These are phyloP conservation scores for Pygoscelis antarcticus DNA, from an alignment of 2,113 vertebrate species.

Conservation along the genomic window DNA sequence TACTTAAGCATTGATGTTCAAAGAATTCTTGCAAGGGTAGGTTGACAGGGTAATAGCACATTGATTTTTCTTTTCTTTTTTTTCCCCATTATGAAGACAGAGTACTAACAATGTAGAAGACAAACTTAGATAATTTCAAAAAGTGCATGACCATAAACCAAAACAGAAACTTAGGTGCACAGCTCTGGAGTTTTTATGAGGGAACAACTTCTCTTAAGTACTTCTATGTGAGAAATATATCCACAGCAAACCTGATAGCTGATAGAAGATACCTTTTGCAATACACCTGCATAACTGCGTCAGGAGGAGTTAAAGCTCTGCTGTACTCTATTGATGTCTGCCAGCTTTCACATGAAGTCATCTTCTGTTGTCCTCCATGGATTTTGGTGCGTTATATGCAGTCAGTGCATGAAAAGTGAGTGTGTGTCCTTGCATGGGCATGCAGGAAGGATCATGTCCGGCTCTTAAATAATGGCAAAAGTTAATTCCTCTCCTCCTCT, in stretches of 20 bases:
- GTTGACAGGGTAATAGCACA: slow-evolving; percentile 58
- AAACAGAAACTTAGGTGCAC: neutral
- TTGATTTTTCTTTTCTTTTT: slow-evolving; percentile 49
- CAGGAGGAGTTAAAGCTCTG: neutral
- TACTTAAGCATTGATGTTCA: slow-evolving; percentile 17
- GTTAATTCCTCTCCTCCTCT: neutral
- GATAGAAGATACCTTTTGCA: neutral
- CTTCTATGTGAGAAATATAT: neutral
- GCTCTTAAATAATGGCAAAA: neutral
- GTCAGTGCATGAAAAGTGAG: neutral
- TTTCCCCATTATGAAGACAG: slow-evolving; percentile 13
- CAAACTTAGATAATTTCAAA: slow-evolving; percentile 18
- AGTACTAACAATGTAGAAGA: slow-evolving; percentile 10
- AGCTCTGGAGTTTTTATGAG: neutral
- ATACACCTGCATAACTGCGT: neutral
- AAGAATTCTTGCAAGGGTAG: slow-evolving; percentile 23
- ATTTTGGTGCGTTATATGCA: neutral
- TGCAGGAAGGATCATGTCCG: neutral
- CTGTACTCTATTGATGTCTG: neutral
- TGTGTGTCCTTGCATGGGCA: neutral
- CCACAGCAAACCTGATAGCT: neutral
- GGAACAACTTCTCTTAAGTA: neutral
- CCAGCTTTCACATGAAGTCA: neutral
- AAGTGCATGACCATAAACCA: neutral
- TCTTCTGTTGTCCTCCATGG: neutral